phyloP scores from a whole-genome alignment of 2,113 vertebrate genomes.

The Burhinus bistriatus region DNA sequence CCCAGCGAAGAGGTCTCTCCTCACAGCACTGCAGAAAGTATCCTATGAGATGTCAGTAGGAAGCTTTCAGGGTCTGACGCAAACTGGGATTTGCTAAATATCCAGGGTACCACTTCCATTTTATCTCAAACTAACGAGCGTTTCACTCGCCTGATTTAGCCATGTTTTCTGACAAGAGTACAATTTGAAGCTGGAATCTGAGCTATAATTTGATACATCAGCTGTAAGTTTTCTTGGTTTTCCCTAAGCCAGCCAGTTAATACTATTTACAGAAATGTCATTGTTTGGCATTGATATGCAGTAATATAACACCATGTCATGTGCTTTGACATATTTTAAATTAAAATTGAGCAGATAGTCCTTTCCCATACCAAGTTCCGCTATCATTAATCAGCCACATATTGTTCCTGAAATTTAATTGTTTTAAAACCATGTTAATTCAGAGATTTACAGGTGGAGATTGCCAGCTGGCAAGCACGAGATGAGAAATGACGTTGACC shows the following conservation, averaged over 20 bases:
- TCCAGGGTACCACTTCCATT: neutral
- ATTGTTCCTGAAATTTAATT: constrained; percentile 58
- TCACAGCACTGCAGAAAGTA: neutral
- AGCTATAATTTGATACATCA: neutral
- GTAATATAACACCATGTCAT: neutral
- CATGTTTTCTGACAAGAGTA: neutral
- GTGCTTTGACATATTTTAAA: neutral
- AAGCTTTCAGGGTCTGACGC: neutral
- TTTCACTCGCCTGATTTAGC: neutral
- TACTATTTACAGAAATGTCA: constrained; percentile 26
- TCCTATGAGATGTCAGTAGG: neutral
- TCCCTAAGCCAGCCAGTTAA: neutral
- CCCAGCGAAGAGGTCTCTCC: neutral
- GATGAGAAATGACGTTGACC: constrained; percentile 1
- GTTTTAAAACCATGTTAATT: constrained; percentile 41
- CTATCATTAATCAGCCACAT: neutral
- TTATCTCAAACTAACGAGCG: neutral
- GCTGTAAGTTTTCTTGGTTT: constrained; percentile 2
- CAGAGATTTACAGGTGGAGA: neutral
- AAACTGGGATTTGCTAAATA: neutral
- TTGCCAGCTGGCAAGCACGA: constrained; percentile 21
- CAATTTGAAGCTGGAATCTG: constrained; percentile 1
- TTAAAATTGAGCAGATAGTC: constrained; percentile 29
- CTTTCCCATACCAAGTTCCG: constrained; percentile 5
- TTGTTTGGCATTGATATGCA: constrained; percentile 20